Conservation (phyloP, 2,797 vertebrate species). For the Dipus sagitta region DNA sequence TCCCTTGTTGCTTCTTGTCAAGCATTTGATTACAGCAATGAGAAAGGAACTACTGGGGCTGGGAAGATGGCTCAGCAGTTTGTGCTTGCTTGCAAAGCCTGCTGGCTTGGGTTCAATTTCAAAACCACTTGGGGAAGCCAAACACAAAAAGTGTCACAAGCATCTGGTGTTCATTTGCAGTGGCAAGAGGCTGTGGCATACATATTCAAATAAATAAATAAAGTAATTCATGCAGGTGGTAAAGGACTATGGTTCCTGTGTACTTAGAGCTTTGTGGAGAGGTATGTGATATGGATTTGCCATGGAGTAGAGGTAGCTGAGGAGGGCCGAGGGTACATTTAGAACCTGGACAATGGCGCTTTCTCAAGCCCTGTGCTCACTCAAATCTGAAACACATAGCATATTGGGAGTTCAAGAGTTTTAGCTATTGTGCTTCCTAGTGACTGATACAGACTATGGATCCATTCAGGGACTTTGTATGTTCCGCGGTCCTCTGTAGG, state of each 20-base stretch:
- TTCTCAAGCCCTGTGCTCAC: background rate
- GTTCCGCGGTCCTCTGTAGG: background rate
- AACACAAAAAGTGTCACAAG: too few relatives aligned
- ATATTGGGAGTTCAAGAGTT: background rate
- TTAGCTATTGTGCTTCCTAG: background rate
- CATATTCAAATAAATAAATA: too few relatives aligned
- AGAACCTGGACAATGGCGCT: background rate
- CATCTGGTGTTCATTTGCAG: too few relatives aligned
- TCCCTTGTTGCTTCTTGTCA: background rate
- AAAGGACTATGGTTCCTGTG: background rate
- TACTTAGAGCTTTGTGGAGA: background rate
- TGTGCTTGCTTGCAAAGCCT: too few relatives aligned
- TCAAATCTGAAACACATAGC: background rate
- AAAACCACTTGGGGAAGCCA: too few relatives aligned
- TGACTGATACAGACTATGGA: background rate
- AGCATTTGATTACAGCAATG: background rate
- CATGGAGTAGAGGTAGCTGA: background rate
- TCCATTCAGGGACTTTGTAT: background rate
- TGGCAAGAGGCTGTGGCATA: too few relatives aligned
- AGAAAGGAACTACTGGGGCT: background rate
- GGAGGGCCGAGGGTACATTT: rapidly evolving
- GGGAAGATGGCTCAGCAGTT: too few relatives aligned
- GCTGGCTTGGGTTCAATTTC: too few relatives aligned
- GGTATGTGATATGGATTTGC: background rate
- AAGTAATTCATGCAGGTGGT: background rate